Conservation (phyloP, 2,888 invertebrate species). For the Hemaris fuciformis region DNA sequence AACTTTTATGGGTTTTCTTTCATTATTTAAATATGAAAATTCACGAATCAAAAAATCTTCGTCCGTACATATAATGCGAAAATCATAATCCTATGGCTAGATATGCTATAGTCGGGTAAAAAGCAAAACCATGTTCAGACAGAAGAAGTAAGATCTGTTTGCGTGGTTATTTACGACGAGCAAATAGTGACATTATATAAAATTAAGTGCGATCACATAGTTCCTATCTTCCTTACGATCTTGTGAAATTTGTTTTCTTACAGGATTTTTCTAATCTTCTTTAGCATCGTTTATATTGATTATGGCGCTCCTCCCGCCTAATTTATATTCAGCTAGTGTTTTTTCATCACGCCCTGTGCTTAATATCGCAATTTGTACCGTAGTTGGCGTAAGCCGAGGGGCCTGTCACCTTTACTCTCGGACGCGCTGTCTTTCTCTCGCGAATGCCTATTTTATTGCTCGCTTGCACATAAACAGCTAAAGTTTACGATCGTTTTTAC, state of each 20-base stretch:
- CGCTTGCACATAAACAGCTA: conserved; percentile 65
- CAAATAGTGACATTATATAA: conserved; percentile 17
- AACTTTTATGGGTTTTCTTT: too few species aligned
- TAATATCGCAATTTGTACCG: conserved; percentile 81
- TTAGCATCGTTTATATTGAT: conserved; percentile 82
- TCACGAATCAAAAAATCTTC: too few species aligned
- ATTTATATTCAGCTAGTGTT: conserved; percentile 82
- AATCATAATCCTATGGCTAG: too few species aligned
- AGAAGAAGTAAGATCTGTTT: background rate
- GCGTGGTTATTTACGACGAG: background rate
- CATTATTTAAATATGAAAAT: too few species aligned
- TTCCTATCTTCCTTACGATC: conserved; percentile 49
- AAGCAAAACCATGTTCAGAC: background rate
- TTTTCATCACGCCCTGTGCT: conserved; percentile 81
- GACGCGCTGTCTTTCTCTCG: conserved; percentile 60
- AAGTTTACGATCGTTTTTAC: conserved; percentile 59
- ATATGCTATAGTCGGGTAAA: background rate
- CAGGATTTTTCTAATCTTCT: conserved; percentile 81
- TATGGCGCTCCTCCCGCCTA: conserved; percentile 78
- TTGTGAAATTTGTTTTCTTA: conserved; percentile 77
- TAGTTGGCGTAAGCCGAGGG: conserved; percentile 78
- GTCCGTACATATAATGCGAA: too few species aligned
- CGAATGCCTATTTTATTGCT: conserved; percentile 67
- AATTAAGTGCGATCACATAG: conserved; percentile 10
- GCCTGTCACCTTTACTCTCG: conserved; percentile 73